Evolutionary conservation across 2,113 vertebrate genomes (phyloP).

Genomic region (Grallaria varia): DNA sequence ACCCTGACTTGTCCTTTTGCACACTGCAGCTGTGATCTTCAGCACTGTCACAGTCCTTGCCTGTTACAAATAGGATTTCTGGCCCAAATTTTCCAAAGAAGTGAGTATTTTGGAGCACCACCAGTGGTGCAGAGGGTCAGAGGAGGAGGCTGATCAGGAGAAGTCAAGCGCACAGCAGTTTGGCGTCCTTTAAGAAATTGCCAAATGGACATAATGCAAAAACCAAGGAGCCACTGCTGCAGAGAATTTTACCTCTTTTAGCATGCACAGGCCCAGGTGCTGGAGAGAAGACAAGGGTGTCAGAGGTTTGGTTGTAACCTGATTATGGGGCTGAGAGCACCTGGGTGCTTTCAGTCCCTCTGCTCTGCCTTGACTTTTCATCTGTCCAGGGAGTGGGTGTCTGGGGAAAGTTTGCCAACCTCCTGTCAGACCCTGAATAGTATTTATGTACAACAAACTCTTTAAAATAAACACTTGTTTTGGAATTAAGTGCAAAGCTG

Average conservation of each 20-base stretch:
- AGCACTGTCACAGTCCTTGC: background rate
- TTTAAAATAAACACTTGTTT: constrained; percentile 51
- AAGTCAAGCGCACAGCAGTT: fast-evolving
- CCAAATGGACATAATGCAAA: background rate
- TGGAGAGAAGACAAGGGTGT: background rate
- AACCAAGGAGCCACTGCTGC: background rate
- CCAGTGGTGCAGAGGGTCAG: background rate
- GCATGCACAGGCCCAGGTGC: background rate
- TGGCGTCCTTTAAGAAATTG: background rate
- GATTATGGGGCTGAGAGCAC: background rate
- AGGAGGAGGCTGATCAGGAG: background rate
- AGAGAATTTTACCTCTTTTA: background rate
- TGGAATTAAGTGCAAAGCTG: constrained; percentile 48
- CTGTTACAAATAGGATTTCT: background rate
- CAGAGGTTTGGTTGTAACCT: background rate
- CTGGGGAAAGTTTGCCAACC: background rate
- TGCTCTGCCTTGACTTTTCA: background rate
- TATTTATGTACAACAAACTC: constrained; percentile 31
- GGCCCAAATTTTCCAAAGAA: background rate
- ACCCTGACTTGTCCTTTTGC: background rate
- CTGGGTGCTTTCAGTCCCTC: background rate
- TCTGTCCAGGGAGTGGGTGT: background rate
- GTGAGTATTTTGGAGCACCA: background rate
- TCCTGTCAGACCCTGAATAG: constrained; percentile 3
- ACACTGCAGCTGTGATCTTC: background rate